Base-by-base conservation (phyloP, 2,113 vertebrate species). In the Neoarius graeffei region DNA sequence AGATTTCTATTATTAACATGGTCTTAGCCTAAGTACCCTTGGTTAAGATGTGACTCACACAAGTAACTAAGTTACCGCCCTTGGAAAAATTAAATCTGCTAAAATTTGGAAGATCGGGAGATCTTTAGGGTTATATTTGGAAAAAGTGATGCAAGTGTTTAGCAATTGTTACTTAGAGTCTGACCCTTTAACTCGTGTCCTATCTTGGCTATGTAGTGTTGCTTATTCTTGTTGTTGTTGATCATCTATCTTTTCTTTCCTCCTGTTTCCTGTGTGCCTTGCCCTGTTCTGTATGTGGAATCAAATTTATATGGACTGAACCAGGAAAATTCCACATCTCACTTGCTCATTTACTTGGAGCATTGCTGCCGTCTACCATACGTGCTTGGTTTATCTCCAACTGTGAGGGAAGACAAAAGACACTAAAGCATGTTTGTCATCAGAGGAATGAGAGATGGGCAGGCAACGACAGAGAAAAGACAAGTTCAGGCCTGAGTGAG, bases 401-500 rank as follows among this genome's bases (percentile, higher is more conserved):
- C 15, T 59, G n/a, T 59, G n/a, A 57, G 7, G 13, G 54, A 81
- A 81, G 57, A 42, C 27, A 23, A 17, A 60, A 60, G 30, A 81
- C 30, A 56, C 7, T 59, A 23, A 60, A 81, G 56, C 56, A 60
- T 1, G 80, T 35, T 81, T 60, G 80, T 81, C 80, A 3, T 81
- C 80, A 42, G 19, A 81, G 56, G 57, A 81, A 30, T 30, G 77
- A 54, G 52, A 30, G 52, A 9, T 30, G n/a, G 14, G 1, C 8
- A 1, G n/a, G 8, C 11, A 81, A 42, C 4, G 8, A 42, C 17
- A 66, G 35, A 66, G 57, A 27, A 27, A 67, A 83, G 35, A 27
- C 60, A 7, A 83, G 81, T 83, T 83, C 59, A 83, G 81, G 8
- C 81, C 60, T 50, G 81, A 52, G 13, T 27, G 60, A 17, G 50